These are phyloP conservation scores for Lymantria dispar DNA, from an alignment of 2,888 invertebrate species.

Conservation along the genomic window DNA sequence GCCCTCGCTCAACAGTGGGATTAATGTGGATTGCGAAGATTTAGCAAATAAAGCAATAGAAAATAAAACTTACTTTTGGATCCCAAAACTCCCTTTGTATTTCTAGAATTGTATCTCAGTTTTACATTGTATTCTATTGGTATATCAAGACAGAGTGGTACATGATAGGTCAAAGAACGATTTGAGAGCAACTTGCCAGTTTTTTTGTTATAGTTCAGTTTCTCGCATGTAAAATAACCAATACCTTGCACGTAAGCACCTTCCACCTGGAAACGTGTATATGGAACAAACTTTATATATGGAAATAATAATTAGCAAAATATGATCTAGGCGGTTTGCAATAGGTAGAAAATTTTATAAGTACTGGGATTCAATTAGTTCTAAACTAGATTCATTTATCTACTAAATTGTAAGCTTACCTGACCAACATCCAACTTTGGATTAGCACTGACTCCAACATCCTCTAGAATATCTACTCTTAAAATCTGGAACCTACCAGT, in stretches of 20 bases:
- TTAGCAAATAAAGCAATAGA: too few relatives aligned
- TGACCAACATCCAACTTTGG: constrained; percentile 87
- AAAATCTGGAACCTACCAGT: constrained; percentile 85
- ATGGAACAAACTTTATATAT: too few relatives aligned
- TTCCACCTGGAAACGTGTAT: constrained; percentile 80
- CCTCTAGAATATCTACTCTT: constrained; percentile 86
- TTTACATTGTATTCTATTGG: constrained; percentile 85
- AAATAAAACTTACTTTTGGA: constrained; percentile 82
- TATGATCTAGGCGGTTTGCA: too few relatives aligned
- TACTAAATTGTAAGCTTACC: constrained; percentile 38
- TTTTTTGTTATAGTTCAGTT: constrained; percentile 81
- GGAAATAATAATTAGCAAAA: too few relatives aligned
- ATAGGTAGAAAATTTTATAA: too few relatives aligned
- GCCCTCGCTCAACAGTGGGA: too few relatives aligned
- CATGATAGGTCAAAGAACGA: constrained; percentile 87
- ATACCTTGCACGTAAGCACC: constrained; percentile 87
- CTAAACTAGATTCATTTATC: not conserved
- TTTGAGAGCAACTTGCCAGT: constrained; percentile 86
- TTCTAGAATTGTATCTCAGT: constrained; percentile 84
- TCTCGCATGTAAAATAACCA: constrained; percentile 88
- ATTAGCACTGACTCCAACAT: constrained; percentile 85
- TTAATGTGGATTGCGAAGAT: too few relatives aligned
- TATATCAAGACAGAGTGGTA: constrained; percentile 86
- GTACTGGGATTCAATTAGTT: too few relatives aligned
- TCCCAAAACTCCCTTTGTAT: constrained; percentile 84